These are phyloP conservation scores for Paratilapia polleni DNA, from an alignment of 2,113 vertebrate species.

Conservation along the genomic window DNA sequence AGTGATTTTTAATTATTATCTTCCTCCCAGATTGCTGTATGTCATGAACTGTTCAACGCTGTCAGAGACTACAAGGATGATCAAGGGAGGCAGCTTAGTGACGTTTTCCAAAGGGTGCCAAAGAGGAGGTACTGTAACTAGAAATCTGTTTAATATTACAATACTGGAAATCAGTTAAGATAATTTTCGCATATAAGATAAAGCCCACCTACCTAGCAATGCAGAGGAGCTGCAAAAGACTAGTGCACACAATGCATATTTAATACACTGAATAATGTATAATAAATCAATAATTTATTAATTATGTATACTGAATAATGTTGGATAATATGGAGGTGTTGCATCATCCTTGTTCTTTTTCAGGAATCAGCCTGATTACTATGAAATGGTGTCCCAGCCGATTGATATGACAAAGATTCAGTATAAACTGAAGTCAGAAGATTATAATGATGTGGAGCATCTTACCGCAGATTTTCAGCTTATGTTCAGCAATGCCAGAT, in stretches of 20 bases:
- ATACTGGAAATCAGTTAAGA: neutral
- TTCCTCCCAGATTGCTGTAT: constrained; percentile 90
- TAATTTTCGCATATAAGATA: neutral
- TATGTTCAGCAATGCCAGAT: constrained; percentile 96
- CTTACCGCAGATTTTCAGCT: constrained; percentile 95
- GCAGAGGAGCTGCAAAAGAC: neutral
- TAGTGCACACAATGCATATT: neutral
- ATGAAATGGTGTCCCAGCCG: constrained; percentile 95
- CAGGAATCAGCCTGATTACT: constrained; percentile 97
- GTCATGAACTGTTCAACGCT: constrained; percentile 96
- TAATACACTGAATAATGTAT: neutral
- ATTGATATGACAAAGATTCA: constrained; percentile 99
- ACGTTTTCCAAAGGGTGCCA: constrained; percentile 93
- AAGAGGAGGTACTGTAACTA: constrained; percentile 89
- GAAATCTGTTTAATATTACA: neutral
- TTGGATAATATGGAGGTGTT: neutral
- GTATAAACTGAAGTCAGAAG: constrained; percentile 96
- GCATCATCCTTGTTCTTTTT: constrained; percentile 1
- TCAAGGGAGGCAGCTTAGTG: constrained; percentile 92
- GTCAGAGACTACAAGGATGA: constrained; percentile 96
- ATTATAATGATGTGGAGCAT: constrained; percentile 93
- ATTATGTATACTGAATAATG: neutral
- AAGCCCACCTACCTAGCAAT: neutral
- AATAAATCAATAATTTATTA: too few relatives aligned
- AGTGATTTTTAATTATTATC: neutral